Conservation (phyloP, 1,140 invertebrate genomes). For the Saccostrea glomerata region DNA sequence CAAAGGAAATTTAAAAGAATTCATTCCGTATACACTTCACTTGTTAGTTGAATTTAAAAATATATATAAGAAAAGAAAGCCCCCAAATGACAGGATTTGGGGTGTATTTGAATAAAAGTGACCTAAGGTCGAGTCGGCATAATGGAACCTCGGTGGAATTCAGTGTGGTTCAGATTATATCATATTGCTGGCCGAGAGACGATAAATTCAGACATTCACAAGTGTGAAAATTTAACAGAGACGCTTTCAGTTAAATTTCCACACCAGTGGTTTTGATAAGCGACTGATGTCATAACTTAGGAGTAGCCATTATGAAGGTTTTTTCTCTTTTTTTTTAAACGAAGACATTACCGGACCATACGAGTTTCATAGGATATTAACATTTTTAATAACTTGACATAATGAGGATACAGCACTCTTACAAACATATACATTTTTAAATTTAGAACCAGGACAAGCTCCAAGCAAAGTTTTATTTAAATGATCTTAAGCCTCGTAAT, state of each 20-base stretch:
- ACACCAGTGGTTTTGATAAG: slow-evolving; percentile 36
- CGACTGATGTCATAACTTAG: slow-evolving; percentile 30
- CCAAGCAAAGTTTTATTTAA: not conserved
- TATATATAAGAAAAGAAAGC: slow-evolving; percentile 15
- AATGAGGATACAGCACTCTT: slow-evolving; percentile 14
- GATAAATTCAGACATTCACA: slow-evolving; percentile 21
- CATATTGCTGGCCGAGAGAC: slow-evolving; percentile 28
- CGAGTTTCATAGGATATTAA: slow-evolving; percentile 1
- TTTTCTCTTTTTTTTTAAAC: not conserved
- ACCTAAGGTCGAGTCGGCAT: slow-evolving; percentile 19
- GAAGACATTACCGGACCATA: slow-evolving; percentile 28
- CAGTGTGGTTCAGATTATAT: slow-evolving; percentile 31
- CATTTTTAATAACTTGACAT: slow-evolving; percentile 21
- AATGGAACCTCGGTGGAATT: slow-evolving; percentile 21
- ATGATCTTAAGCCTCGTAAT: not conserved
- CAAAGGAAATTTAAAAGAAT: slow-evolving; percentile 34
- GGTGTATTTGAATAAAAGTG: slow-evolving; percentile 30
- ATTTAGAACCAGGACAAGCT: not conserved
- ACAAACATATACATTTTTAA: not conserved
- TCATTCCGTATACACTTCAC: not conserved
- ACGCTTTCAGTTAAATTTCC: slow-evolving; percentile 34
- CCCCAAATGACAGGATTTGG: slow-evolving; percentile 24
- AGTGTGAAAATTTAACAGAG: slow-evolving; percentile 38
- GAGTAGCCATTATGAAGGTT: slow-evolving; percentile 22
- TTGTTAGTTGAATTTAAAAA: slow-evolving; percentile 6